Evolutionary conservation across 2,113 vertebrate species (phyloP), one percentile per base, ranked within the genome.

Genomic region (Spea bombifrons): DNA sequence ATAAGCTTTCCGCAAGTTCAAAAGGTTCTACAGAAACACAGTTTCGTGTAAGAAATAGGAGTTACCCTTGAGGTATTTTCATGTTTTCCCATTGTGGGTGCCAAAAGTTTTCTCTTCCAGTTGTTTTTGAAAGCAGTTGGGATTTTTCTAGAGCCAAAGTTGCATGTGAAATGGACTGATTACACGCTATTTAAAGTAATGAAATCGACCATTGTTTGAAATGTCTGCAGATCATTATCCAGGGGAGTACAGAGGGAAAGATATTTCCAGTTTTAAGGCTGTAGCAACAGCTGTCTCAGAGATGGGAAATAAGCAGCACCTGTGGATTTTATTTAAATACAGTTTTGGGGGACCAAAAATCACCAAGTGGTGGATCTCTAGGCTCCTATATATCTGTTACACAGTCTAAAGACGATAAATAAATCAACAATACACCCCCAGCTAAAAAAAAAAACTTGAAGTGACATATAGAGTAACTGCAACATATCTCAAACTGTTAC

Each of bases 131-230:
- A 57, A 7, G 48, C 59, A 30, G 43, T 73, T 46, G 61, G 43
- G 69, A 77, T 70, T 66, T 59, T 79, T 57, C 4, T 57, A 77
- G 57, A 47, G 50, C 43, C 55, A 75, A 69, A 7, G 10, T 4
- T n/a, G n/a, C 68, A 43, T 81, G 66, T 82, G 53, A 63, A 71
- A 73, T 6, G 48, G n/a, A 50, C 63, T 64, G 53, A 75, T 74
- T 66, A 83, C 65, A 68, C 71, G 57, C 57, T 64, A 64, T 77
- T 65, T 74, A 65, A 82, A 69, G 80, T 80, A 84, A 78, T 83
- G 78, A 67, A 82, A 75, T 48, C 30, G 55, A n/a, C 61, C 50
- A 70, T 67, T 81, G 47, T 81, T 81, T 78, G 66, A 50, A 73
- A 71, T 66, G 73, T 81, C 55, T 81, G 71, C 44, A 71, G 1